Evolutionary conservation across 2,888 invertebrate species (phyloP).

Genomic region (Teinopalpus imperialis): DNA sequence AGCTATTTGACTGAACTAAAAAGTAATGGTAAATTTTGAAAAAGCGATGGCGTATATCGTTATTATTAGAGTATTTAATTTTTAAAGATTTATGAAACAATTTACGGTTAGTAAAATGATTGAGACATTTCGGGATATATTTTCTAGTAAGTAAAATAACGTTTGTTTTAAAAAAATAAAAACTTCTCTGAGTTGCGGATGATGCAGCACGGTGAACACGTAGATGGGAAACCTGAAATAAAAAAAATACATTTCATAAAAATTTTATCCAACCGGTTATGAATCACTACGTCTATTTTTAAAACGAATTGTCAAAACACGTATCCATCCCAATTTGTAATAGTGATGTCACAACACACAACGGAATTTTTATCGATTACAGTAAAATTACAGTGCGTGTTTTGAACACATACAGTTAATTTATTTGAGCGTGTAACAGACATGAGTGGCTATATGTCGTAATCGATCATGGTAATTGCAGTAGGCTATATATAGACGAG

Average conservation of each 20-base stretch:
- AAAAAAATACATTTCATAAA: constrained; percentile 27
- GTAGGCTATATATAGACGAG: constrained; percentile 44
- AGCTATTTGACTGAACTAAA: too few relatives aligned
- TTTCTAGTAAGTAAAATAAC: too few relatives aligned
- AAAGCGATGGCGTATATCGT: too few relatives aligned
- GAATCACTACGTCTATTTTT: constrained; percentile 28
- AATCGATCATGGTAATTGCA: constrained; percentile 67
- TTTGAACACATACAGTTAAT: constrained; percentile 48
- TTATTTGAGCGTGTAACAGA: constrained; percentile 52
- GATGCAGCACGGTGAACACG: too few relatives aligned
- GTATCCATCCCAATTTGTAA: constrained; percentile 58
- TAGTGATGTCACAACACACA: constrained; percentile 55
- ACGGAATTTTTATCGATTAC: constrained; percentile 56
- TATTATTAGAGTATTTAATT: too few relatives aligned
- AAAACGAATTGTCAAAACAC: constrained; percentile 37
- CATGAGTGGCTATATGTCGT: constrained; percentile 52
- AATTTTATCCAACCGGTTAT: constrained; percentile 15
- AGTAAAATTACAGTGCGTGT: constrained; percentile 41
- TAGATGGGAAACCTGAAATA: constrained; percentile 36
- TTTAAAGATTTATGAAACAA: too few relatives aligned
- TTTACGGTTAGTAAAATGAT: too few relatives aligned
- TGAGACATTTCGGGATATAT: too few relatives aligned
- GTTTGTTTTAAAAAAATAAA: neutral
- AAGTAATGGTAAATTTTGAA: too few relatives aligned
- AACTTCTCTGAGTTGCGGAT: too few relatives aligned